Conservation (phyloP, 2,113 vertebrate species). For the Megaceryle torquata region DNA sequence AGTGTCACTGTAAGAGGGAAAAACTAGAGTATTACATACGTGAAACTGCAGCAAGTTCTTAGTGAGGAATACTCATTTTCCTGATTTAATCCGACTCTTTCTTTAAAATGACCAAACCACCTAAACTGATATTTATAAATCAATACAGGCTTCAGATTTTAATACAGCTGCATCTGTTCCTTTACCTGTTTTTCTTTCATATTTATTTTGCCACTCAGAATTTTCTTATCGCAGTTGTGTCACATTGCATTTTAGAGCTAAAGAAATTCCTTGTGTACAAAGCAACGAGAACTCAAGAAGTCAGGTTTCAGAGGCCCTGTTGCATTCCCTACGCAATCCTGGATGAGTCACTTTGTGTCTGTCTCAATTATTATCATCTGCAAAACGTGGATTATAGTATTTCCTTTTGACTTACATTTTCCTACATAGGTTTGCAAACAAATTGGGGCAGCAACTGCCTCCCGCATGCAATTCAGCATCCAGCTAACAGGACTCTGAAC, state of each 20-base stretch:
- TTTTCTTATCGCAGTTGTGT: neutral
- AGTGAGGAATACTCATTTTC: neutral
- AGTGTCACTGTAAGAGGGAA: constrained; percentile 52
- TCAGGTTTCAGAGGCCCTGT: neutral
- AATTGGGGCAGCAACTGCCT: neutral
- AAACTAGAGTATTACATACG: neutral
- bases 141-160: neutral
- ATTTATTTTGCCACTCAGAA: constrained; percentile 16
- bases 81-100: neutral
- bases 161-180: neutral
- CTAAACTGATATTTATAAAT: neutral
- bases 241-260: neutral
- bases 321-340: neutral
- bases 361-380: neutral
- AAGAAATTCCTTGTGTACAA: constrained; percentile 11
- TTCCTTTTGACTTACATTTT: neutral
- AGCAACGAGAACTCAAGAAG: neutral
- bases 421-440: neutral
- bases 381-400: neutral
- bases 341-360: neutral
- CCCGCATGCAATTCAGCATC: neutral
- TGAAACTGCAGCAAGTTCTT: neutral
- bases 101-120: neutral
- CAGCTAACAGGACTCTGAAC: neutral
- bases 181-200: constrained; percentile 27